Conservation (phyloP, 1,140 invertebrate genomes). For the Papilio polytes region DNA sequence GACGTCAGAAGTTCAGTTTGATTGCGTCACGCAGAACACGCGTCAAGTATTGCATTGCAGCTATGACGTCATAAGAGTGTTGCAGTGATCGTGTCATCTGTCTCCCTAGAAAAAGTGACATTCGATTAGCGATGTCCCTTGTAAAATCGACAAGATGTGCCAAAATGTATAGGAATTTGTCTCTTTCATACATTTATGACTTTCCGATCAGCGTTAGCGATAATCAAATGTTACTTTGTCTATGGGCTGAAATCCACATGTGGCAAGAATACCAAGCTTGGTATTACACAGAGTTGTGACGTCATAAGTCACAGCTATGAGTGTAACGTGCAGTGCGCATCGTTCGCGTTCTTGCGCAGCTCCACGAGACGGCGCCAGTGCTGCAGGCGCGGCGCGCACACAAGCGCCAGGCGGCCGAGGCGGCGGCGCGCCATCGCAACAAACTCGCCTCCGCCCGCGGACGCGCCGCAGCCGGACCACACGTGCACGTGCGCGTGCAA, state of each 20-base stretch:
- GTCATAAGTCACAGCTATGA: background rate
- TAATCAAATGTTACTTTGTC: too few species aligned
- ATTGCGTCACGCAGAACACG: background rate
- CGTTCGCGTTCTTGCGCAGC: conserved; percentile 84
- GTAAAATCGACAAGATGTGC: too few species aligned
- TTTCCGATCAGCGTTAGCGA: too few species aligned
- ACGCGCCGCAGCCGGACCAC: conserved; percentile 87
- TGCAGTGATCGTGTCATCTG: background rate
- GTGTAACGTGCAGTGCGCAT: conserved; percentile 87
- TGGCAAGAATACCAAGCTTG: background rate
- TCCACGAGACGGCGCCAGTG: conserved; percentile 87
- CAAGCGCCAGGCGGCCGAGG: conserved; percentile 88
- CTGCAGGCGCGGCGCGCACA: conserved; percentile 89
- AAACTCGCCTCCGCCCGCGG: conserved; percentile 89
- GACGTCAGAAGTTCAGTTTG: background rate
- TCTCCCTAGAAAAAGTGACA: too few species aligned
- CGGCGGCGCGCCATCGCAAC: conserved; percentile 90
- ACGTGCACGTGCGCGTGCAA: conserved; percentile 84
- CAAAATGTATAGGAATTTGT: too few species aligned
- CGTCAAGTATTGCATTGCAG: background rate
- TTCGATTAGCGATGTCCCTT: too few species aligned
- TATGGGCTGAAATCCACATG: background rate
- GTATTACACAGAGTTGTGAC: background rate
- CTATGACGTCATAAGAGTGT: background rate
- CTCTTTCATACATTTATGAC: too few species aligned